Conservation (phyloP, 2,797 vertebrate species). For the Silurus lanzhouensis region DNA sequence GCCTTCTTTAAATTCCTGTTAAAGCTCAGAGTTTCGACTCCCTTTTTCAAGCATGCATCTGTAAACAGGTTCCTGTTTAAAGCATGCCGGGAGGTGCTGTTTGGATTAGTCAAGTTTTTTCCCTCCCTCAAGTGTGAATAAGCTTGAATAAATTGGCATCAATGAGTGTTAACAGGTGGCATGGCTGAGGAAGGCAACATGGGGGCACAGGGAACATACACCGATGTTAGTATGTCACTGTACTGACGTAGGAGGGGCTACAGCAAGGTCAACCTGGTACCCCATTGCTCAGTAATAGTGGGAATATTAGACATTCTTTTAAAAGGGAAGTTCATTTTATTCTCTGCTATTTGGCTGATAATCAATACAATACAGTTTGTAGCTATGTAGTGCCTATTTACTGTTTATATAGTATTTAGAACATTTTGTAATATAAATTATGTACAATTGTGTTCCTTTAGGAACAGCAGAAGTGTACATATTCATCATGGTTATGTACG, state of each 20-base stretch:
- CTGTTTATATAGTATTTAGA: not conserved
- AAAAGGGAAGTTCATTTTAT: not conserved
- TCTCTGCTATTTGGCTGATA: not conserved
- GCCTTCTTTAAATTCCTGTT: not conserved
- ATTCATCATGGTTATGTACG: too few species aligned
- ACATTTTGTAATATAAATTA: too few species aligned
- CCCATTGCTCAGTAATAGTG: not conserved
- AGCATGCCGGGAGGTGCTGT: slow-evolving; percentile 21
- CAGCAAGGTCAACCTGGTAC: not conserved
- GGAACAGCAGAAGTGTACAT: too few species aligned
- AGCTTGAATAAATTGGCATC: slow-evolving; percentile 27
- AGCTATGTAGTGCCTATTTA: not conserved
- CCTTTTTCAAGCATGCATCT: not conserved
- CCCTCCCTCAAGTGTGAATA: slow-evolving; percentile 21
- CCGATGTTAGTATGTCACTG: slow-evolving; percentile 2
- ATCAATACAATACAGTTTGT: not conserved
- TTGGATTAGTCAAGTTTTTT: slow-evolving; percentile 25
- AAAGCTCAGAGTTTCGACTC: not conserved
- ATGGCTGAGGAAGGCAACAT: not conserved
- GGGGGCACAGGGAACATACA: slow-evolving; percentile 9
- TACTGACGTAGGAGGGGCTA: not conserved
- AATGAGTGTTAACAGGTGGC: slow-evolving; percentile 23
- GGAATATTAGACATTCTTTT: not conserved
- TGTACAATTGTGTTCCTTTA: too few species aligned
- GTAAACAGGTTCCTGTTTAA: slow-evolving; percentile 33